phyloP scores from a whole-genome alignment of 2,113 vertebrate species.

The Machaerirhynchus nigripectus region DNA sequence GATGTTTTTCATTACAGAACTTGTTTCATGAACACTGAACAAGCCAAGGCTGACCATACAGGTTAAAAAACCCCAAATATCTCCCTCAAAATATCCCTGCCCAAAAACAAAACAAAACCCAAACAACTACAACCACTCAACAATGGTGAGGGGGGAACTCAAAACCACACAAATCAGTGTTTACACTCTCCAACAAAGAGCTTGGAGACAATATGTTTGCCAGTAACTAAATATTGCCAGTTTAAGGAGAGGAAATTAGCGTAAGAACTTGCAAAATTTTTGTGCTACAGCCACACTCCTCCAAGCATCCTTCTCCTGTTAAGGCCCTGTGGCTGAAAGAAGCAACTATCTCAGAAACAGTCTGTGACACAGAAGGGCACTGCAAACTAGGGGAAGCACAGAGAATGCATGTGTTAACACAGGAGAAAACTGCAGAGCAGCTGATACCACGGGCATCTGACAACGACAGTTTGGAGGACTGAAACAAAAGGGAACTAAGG shows the following conservation, averaged over 20 bases:
- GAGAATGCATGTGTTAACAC: not conserved
- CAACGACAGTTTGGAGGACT: not conserved
- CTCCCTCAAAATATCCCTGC: not conserved
- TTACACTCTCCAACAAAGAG: not conserved
- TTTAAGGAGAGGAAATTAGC: not conserved
- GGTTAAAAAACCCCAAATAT: not conserved
- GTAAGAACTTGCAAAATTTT: not conserved
- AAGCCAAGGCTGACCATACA: not conserved
- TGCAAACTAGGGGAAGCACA: not conserved
- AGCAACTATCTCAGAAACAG: not conserved
- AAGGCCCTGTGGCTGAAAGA: not conserved
- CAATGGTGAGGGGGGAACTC: accelerated
- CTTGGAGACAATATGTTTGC: not conserved
- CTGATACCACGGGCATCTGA: not conserved
- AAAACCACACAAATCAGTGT: not conserved
- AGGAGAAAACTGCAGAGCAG: not conserved
- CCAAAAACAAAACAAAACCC: not conserved
- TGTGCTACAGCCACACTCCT: not conserved
- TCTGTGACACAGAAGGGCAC: not conserved
- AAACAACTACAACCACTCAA: not conserved
- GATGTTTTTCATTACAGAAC: not conserved
- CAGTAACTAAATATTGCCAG: not conserved
- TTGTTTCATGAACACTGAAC: not conserved
- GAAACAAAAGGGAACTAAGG: not conserved
- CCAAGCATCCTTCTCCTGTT: not conserved